Conservation (phyloP, 2,888 invertebrate species). For the Drosophila meridiana region DNA sequence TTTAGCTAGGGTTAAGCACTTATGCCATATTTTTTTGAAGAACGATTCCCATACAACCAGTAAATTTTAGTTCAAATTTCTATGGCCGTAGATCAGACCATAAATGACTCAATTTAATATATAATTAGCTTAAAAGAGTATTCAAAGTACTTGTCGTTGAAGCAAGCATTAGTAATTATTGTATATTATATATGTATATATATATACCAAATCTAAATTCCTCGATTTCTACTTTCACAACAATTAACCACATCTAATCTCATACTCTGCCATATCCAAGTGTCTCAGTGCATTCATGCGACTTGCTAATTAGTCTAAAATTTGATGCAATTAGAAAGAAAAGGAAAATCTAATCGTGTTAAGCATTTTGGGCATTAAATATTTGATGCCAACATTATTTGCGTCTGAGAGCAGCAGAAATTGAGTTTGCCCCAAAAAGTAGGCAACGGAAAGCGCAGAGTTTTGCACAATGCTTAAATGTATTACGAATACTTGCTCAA, state of each 20-base stretch:
- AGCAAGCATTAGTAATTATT: too few relatives aligned
- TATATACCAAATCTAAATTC: too few relatives aligned
- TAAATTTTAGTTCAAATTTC: too few relatives aligned
- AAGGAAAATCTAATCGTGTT: not conserved
- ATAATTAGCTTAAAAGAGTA: too few relatives aligned
- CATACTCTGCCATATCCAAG: too few relatives aligned
- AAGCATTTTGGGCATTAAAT: not conserved
- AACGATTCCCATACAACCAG: too few relatives aligned
- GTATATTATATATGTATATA: too few relatives aligned
- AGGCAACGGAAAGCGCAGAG: not conserved
- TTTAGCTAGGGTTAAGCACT: too few relatives aligned
- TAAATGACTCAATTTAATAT: too few relatives aligned
- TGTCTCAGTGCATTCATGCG: not conserved
- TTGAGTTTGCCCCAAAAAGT: slow-evolving; percentile 3
- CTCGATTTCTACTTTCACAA: not conserved
- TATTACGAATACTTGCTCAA: not conserved
- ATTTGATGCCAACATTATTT: not conserved
- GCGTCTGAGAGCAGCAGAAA: not conserved
- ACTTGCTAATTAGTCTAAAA: not conserved
- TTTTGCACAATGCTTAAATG: not conserved
- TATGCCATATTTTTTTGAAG: too few relatives aligned
- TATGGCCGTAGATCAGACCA: too few relatives aligned
- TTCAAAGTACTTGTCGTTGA: too few relatives aligned
- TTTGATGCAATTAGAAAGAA: not conserved
- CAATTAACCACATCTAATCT: not conserved